Conservation (phyloP, 2,113 vertebrate genomes). For the Chloropsis hardwickii region DNA sequence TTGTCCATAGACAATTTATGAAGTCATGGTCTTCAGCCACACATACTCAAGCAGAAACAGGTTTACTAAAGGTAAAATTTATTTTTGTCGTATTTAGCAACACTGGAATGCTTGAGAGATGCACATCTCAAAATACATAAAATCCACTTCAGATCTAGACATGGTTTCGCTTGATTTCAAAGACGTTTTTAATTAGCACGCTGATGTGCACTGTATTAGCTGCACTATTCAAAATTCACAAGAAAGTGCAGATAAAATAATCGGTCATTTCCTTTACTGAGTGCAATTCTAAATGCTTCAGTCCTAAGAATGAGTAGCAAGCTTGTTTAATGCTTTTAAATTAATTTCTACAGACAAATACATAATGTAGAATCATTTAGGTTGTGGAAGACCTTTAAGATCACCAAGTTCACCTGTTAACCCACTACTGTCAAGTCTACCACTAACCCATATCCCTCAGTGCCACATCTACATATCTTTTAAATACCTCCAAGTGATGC, state of each 20-base stretch:
- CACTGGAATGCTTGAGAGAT: not conserved
- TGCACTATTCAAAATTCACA: not conserved
- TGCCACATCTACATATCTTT: not conserved
- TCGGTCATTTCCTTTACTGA: not conserved
- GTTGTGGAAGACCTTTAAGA: not conserved
- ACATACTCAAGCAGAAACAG: rapidly evolving
- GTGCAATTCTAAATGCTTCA: not conserved
- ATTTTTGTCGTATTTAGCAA: not conserved
- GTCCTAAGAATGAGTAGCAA: not conserved
- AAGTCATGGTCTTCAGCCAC: too few species aligned
- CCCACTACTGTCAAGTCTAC: not conserved
- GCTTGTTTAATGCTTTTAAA: not conserved
- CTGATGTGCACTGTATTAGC: not conserved
- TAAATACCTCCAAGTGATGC: not conserved
- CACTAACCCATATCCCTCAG: not conserved
- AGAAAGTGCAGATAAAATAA: not conserved
- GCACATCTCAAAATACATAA: not conserved
- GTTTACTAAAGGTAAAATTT: not conserved
- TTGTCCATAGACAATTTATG: not conserved
- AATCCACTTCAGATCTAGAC: not conserved
- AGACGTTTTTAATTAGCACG: not conserved
- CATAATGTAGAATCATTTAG: not conserved
- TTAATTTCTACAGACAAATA: not conserved
- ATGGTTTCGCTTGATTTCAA: not conserved
- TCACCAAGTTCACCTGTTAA: not conserved